Base-by-base conservation (phyloP, 2,888 invertebrate genomes). In the Clostera curtula region DNA sequence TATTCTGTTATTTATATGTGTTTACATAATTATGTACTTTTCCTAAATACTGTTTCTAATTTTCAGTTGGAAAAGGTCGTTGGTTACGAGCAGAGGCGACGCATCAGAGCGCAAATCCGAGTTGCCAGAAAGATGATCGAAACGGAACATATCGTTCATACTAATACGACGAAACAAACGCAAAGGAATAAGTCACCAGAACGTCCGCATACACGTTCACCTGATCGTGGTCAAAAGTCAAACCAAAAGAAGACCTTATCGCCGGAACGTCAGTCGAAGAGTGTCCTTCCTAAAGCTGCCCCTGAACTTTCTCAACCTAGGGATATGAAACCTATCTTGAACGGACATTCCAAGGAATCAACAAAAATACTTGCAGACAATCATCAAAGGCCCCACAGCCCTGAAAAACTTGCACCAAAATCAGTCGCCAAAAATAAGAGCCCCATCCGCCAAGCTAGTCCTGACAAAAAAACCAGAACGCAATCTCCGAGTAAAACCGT, bases 51-150 rank as follows among this genome's bases (percentile, higher is more conserved):
- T n/a, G n/a, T 25, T 40, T 34, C 25, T 56, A 38, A 39, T 48
- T 85, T 86, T 52, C 79, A 91, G 89, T 75, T 93, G 66, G 91
- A 92, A 73, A 89, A 89, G 55, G 90, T 92, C 31, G 87, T 87
- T 28, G 89, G 89, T 36, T 93, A 93, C 62, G 93, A 93, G 58
- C 86, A 92, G 52, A 82, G 93, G 45, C 87, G 92, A 37, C 87
- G 91, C 43, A 91, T 94, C 29, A 86, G 93, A 36, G 86, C 91
- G 2, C 93, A 93, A 68, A 92, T 93, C 35, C 85, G 93, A 37
- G 64, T 90, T 9, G 89, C 92, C 5, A 90, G 88, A 59, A 89
- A 90, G 50, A 90, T 88, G 58, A 88, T 89, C 48, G 77, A 86
- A 40, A 79, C 83, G 13, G 86, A 86, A 40, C 56, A 66, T 9